Conservation (phyloP, 92 coral and sea anemone species). For the Phenganax subtilis region DNA sequence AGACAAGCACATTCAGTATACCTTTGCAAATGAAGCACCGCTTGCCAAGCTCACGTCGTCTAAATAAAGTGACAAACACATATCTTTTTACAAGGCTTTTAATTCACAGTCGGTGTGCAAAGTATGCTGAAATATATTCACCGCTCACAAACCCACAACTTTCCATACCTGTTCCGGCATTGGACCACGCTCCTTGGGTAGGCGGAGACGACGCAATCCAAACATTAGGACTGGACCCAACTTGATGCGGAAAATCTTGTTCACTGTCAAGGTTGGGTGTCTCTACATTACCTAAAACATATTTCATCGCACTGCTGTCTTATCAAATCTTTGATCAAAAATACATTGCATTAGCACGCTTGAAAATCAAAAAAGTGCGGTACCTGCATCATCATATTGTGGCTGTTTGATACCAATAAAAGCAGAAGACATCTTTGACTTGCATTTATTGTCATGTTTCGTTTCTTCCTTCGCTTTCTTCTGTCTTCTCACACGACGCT, state of each 20-base stretch:
- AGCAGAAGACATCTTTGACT: slow-evolving; percentile 44
- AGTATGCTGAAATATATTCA: no score
- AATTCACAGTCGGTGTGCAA: no score
- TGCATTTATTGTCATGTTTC: slow-evolving; percentile 66
- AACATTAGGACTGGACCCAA: slow-evolving; percentile 38
- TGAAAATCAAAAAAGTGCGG: slow-evolving; percentile 21
- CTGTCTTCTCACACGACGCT: slow-evolving; percentile 76
- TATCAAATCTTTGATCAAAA: not conserved
- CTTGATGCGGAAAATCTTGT: slow-evolving; percentile 82
- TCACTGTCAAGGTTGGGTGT: slow-evolving; percentile 75
- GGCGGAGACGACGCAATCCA: slow-evolving; percentile 75
- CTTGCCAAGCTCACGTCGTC: no score
- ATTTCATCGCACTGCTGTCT: not conserved
- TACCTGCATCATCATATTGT: slow-evolving; percentile 20
- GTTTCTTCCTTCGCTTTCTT: slow-evolving; percentile 80
- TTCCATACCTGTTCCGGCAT: not conserved
- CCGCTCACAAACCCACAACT: not conserved
- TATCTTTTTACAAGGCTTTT: no score
- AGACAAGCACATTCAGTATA: no score
- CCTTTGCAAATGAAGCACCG: no score
- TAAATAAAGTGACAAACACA: no score
- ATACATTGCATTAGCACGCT: not conserved
- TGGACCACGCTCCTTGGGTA: slow-evolving; percentile 62
- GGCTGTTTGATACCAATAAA: slow-evolving; percentile 33
- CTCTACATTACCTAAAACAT: slow-evolving; percentile 41